Percentiles rank a stretch among this genome's conserved stretches.
Evolutionary conservation across 2,797 vertebrate species (phyloP).

Genomic region (Spinus pinus): DNA sequence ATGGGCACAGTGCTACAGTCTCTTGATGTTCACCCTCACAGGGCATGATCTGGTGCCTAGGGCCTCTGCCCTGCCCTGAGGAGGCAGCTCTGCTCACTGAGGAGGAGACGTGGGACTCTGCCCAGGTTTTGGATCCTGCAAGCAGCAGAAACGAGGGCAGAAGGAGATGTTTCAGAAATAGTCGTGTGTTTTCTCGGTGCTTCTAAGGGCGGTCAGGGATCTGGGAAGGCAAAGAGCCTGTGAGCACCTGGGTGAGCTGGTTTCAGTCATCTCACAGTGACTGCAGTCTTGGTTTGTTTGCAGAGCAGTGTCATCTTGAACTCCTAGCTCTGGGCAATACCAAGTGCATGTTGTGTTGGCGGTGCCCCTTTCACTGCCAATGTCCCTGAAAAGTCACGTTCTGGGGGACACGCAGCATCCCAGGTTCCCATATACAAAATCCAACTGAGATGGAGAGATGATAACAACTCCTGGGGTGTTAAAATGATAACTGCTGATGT

Average conservation of each 20-base stretch:
- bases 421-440: background rate
- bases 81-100: background rate
- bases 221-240: background rate
- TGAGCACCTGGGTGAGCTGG: background rate
- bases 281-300: background rate
- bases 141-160: background rate
- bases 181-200: rapidly evolving
- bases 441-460: background rate
- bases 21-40: background rate
- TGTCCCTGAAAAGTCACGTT: background rate
- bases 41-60: background rate
- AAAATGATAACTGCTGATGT: conserved; percentile 25
- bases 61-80: background rate
- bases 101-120: rapidly evolving
- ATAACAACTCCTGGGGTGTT: background rate
- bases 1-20: background rate
- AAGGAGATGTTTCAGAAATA: background rate
- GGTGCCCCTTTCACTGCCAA: background rate
- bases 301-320: background rate
- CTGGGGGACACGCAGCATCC: background rate
- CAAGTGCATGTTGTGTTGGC: background rate
- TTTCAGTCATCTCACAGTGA: background rate
- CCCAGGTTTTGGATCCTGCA: background rate
- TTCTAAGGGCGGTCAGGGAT: background rate
- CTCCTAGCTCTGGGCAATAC: background rate